Evolutionary conservation across 2,888 invertebrate species (phyloP), one percentile per base, ranked within the genome.

Genomic region (Nysson spinosus): DNA sequence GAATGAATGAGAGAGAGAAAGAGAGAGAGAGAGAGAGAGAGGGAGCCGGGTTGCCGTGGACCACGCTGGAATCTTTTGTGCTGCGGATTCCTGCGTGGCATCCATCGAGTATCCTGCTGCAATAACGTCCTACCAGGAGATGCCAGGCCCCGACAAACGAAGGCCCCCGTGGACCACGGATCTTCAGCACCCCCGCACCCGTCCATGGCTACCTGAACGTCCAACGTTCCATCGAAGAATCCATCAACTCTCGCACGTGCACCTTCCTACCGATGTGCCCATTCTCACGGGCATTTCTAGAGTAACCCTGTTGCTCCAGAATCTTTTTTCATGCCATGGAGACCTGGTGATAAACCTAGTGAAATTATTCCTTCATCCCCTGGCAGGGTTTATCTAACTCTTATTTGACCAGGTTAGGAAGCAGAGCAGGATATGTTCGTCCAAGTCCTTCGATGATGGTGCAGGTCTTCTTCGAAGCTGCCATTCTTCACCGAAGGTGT

Each of bases 21-120:
- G n/a, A n/a, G n/a, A n/a, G n/a, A n/a, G n/a, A n/a, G n/a, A n/a
- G n/a, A n/a, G n/a, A n/a, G n/a, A n/a, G 51, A 39, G 55, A 19
- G 61, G 49, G 34, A 63, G 56, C 35, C 19, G 22, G 20, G n/a
- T n/a, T n/a, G n/a, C n/a, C n/a, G n/a, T 2, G 34, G 24, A 39
- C 46, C 56, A 70, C 79, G 81, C 80, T 81, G 80, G 75, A 77
- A 79, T 81, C 85, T 82, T 86, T 86, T 86, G 86, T 85, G 78
- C 79, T 11, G 44, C 44, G 74, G 80, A 83, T 84, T 83, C 69
- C 50, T 83, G n/a, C n/a, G n/a, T n/a, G n/a, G n/a, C n/a, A n/a
- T 84, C 49, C 58, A 42, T 54, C 69, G 69, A 63, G 46, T 61
- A 49, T 60, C 61, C 57, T n/a, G 51, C 51, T 61, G 63, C 56